Evolutionary conservation across 2,797 vertebrate genomes (phyloP).

Genomic region (Schizopygopsis pylzovi): DNA sequence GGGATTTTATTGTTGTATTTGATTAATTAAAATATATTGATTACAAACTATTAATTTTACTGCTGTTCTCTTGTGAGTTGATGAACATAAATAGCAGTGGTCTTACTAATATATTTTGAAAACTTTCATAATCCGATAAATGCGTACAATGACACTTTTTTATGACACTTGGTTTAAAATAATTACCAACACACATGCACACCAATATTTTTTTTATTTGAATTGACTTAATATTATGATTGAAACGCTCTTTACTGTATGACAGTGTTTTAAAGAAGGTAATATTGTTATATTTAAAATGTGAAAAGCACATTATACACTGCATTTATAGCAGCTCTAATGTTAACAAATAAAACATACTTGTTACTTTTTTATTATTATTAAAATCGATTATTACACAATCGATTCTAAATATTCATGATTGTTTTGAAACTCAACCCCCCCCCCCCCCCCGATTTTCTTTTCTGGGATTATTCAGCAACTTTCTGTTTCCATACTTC

Average conservation of each 20-base stretch:
- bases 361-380: not conserved
- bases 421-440: not conserved
- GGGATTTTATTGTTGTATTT: not conserved
- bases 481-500: constrained; percentile 32
- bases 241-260: not conserved
- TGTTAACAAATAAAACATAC: not conserved
- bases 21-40: not conserved
- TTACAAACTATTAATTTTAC: not conserved
- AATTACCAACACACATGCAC: not conserved
- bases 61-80: not conserved
- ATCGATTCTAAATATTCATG: not conserved
- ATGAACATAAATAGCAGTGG: not conserved
- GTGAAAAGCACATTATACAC: not conserved
- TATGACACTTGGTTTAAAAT: not conserved
- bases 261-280: too few relatives aligned
- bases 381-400: too few relatives aligned
- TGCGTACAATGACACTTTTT: not conserved
- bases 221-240: not conserved
- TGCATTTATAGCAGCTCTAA: not conserved
- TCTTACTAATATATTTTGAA: not conserved
- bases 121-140: not conserved
- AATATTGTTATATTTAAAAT: too few relatives aligned
- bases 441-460: not conserved
- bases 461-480: not conserved
- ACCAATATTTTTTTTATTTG: not conserved